Evolutionary conservation across 2,888 invertebrate genomes (phyloP).

Genomic region (Metellina segmentata): DNA sequence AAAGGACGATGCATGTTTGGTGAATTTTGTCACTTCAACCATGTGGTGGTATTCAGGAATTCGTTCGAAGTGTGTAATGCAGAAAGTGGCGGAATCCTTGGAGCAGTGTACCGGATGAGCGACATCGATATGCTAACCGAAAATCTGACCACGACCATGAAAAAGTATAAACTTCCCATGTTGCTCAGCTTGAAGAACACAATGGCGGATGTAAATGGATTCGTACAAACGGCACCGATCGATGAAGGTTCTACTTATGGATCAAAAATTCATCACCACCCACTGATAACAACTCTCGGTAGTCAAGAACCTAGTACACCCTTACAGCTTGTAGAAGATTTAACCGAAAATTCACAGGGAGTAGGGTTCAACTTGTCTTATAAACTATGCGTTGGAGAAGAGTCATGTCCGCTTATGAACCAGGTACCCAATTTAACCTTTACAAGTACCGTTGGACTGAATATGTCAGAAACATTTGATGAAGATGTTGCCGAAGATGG

Average conservation of each 20-base stretch:
- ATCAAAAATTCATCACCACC: neutral
- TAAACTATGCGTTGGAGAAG: neutral
- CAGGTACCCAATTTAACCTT: neutral
- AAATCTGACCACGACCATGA: neutral
- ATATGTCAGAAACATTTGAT: no score
- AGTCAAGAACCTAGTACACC: neutral
- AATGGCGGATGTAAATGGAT: neutral
- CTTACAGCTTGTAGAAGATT: neutral
- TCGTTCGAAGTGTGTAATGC: neutral
- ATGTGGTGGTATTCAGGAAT: neutral
- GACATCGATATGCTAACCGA: neutral
- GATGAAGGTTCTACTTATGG: no score
- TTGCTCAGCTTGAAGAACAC: neutral
- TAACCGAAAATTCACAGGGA: neutral
- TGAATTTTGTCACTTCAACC: neutral
- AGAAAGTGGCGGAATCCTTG: neutral
- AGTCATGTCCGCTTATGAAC: neutral
- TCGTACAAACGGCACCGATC: no score
- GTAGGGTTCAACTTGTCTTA: neutral
- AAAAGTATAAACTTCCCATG: neutral
- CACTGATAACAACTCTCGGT: neutral
- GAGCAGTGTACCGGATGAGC: neutral
- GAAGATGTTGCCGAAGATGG: no score
- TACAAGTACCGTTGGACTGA: no score
- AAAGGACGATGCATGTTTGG: conserved; percentile 33